These are phyloP conservation scores for Dermatophagoides farinae DNA, from an alignment of 1,140 invertebrate genomes.

Conservation along the genomic window DNA sequence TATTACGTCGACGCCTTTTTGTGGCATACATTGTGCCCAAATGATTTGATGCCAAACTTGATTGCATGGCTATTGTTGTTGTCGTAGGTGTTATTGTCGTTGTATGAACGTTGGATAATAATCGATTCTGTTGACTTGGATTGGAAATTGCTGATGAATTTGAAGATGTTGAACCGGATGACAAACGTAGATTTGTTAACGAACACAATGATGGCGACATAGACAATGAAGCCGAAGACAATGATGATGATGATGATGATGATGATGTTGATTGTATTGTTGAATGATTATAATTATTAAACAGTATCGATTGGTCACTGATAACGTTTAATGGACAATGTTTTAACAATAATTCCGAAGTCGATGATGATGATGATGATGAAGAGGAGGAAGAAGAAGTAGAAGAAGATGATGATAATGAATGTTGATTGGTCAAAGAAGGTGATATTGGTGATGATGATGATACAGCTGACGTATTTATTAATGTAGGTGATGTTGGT, in stretches of 20 bases:
- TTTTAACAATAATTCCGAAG: not conserved
- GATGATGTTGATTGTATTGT: not conserved
- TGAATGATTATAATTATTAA: not conserved
- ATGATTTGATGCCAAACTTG: constrained; percentile 42
- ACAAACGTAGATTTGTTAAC: not conserved
- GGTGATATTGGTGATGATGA: no score
- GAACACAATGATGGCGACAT: not conserved
- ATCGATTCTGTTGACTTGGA: not conserved
- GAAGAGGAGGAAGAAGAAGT: not conserved
- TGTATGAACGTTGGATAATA: not conserved
- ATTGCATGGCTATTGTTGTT: not conserved
- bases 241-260: not conserved
- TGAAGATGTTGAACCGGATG: not conserved
- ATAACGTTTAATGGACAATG: not conserved
- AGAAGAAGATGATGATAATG: no score
- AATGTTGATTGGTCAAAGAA: no score
- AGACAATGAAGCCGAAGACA: not conserved
- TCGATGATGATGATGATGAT: not conserved
- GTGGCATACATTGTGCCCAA: constrained; percentile 84
- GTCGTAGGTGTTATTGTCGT: not conserved
- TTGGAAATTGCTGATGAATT: not conserved
- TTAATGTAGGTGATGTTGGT: no score
- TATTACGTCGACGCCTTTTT: constrained; percentile 68
- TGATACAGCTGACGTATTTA: no score
- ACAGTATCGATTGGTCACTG: not conserved